phyloP scores from a whole-genome alignment of 2,888 invertebrate genomes.

The Drosophila fulvimacula region DNA sequence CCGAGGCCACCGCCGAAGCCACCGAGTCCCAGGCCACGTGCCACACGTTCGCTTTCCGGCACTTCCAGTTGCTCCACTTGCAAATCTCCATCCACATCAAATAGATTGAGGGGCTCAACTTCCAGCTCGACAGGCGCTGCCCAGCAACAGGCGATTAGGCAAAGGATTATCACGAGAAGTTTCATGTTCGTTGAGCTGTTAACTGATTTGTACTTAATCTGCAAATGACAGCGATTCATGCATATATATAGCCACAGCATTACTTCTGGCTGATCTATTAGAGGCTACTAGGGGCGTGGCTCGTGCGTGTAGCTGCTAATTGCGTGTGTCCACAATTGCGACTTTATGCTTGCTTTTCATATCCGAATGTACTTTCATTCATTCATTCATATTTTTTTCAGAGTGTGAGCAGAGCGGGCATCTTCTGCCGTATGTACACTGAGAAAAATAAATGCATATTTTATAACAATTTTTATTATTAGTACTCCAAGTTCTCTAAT shows the following conservation, averaged over 20 bases:
- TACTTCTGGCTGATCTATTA: conserved; percentile 31
- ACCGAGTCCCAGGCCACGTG: conserved; percentile 73
- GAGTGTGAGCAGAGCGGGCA: not conserved
- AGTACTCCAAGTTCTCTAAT: no score
- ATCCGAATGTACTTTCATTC: conserved; percentile 71
- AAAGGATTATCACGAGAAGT: conserved; percentile 38
- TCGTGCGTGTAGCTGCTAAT: conserved; percentile 67
- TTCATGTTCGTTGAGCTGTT: conserved; percentile 47
- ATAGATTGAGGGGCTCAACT: conserved; percentile 56
- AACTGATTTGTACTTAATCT: conserved; percentile 55
- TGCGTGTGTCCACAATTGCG: conserved; percentile 55
- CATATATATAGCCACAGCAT: conserved; percentile 48
- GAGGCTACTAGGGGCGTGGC: conserved; percentile 33
- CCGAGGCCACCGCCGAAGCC: conserved; percentile 57
- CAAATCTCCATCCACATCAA: conserved; percentile 66
- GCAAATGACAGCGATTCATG: conserved; percentile 33
- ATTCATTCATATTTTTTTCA: conserved; percentile 36
- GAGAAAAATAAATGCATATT: not conserved
- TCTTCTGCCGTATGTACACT: not conserved
- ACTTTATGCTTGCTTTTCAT: conserved; percentile 32
- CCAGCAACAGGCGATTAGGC: conserved; percentile 36
- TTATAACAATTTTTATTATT: no score
- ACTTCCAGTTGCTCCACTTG: conserved; percentile 21
- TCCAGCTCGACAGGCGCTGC: conserved; percentile 54
- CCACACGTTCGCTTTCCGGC: conserved; percentile 49